Conservation (phyloP, 2,888 invertebrate genomes). For the Synergus japonicus region DNA sequence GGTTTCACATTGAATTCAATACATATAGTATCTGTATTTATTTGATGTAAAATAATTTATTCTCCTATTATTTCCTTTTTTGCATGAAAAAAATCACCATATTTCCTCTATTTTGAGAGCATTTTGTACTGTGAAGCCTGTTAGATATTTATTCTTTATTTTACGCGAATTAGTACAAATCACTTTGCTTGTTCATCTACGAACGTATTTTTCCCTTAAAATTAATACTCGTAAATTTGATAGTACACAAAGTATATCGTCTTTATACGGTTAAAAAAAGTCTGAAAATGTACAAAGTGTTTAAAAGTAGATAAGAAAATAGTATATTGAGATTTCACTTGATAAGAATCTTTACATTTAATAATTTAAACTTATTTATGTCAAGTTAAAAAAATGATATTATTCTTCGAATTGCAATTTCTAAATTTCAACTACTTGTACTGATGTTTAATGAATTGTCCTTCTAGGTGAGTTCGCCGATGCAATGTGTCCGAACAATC, state of each 20-base stretch:
- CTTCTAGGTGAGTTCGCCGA: conserved; percentile 56
- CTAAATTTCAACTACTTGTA: not conserved
- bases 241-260: not conserved
- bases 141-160: conserved; percentile 7
- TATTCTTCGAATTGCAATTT: not conserved
- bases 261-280: not conserved
- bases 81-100: too few species aligned
- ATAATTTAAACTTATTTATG: not conserved
- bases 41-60: too few species aligned
- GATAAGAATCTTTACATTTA: conserved; percentile 24
- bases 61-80: too few species aligned
- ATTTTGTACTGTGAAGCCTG: too few species aligned
- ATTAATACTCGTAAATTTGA: not conserved
- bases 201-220: not conserved
- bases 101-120: too few species aligned
- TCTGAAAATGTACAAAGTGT: conserved; percentile 15
- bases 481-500: conserved; percentile 67
- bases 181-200: not conserved
- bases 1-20: too few species aligned
- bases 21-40: too few species aligned
- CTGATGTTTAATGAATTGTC: not conserved
- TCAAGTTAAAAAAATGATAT: conserved; percentile 8
- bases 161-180: not conserved
- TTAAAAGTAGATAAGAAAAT: conserved; percentile 22
- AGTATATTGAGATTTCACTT: conserved; percentile 8